These are phyloP conservation scores for Aspidapion aeneum DNA, from an alignment of 2,888 invertebrate species.

Conservation along the genomic window DNA sequence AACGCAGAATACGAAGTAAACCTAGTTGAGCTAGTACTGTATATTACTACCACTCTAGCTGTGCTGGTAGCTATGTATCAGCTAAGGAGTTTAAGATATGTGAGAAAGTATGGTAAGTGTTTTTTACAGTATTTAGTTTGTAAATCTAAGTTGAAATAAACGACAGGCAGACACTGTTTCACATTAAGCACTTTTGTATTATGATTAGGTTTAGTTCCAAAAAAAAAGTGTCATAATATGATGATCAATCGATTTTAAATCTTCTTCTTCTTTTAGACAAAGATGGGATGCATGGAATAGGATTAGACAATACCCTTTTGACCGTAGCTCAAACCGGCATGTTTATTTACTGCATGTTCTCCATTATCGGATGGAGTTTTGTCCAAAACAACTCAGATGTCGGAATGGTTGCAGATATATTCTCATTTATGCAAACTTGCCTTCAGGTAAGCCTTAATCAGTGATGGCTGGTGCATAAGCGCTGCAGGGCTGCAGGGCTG, in stretches of 20 bases:
- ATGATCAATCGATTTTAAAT: no score
- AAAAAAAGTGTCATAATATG: no score
- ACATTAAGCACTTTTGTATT: no score
- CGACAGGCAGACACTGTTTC: no score
- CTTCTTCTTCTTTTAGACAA: slow-evolving; percentile 30
- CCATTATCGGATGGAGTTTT: slow-evolving; percentile 90
- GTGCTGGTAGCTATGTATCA: slow-evolving; percentile 87
- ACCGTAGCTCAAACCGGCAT: slow-evolving; percentile 93
- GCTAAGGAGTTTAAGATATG: slow-evolving; percentile 80
- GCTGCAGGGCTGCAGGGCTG: neutral
- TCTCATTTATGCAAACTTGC: slow-evolving; percentile 84
- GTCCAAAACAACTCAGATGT: slow-evolving; percentile 75
- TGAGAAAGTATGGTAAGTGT: slow-evolving; percentile 52
- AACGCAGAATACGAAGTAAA: slow-evolving; percentile 87
- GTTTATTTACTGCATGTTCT: slow-evolving; percentile 90
- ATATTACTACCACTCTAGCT: slow-evolving; percentile 81
- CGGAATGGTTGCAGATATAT: slow-evolving; percentile 78
- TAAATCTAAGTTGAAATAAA: no score
- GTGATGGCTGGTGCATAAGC: neutral
- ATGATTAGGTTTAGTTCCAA: no score
- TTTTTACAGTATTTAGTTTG: no score
- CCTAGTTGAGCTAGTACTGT: slow-evolving; percentile 82
- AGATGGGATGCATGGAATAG: slow-evolving; percentile 31
- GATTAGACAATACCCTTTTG: slow-evolving; percentile 82
- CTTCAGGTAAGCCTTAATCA: slow-evolving; percentile 57